phyloP scores from a whole-genome alignment of 1,140 invertebrate genomes.

The Rhopalosiphum maidis region DNA sequence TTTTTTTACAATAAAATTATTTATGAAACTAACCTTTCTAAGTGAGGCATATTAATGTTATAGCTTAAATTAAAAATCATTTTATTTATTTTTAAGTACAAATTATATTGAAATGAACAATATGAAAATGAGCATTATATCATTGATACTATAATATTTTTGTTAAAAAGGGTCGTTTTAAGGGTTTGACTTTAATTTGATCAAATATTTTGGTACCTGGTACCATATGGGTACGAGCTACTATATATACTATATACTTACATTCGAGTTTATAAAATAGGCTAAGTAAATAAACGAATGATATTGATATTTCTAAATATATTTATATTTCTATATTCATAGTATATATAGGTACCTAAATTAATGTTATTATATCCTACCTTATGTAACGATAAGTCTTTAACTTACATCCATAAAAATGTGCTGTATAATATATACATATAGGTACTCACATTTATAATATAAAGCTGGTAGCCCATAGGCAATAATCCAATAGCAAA shows the following conservation, averaged over 20 bases:
- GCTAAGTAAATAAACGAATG: neutral
- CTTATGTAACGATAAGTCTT: neutral
- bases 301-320: neutral
- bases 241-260: neutral
- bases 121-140: neutral
- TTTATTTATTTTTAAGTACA: neutral
- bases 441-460: neutral
- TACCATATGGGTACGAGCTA: conserved; percentile 36
- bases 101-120: neutral
- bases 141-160: neutral
- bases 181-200: neutral
- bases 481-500: neutral
- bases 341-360: neutral
- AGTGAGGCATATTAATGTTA: neutral
- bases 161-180: neutral
- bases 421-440: neutral
- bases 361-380: neutral
- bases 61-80: conserved; percentile 44
- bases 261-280: neutral
- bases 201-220: conserved; percentile 35
- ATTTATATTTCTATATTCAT: neutral
- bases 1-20: neutral
- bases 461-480: neutral
- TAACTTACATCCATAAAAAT: neutral
- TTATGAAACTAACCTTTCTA: neutral